Evolutionary conservation across 2,888 invertebrate genomes (phyloP).

Genomic region (Heliconius hortense): DNA sequence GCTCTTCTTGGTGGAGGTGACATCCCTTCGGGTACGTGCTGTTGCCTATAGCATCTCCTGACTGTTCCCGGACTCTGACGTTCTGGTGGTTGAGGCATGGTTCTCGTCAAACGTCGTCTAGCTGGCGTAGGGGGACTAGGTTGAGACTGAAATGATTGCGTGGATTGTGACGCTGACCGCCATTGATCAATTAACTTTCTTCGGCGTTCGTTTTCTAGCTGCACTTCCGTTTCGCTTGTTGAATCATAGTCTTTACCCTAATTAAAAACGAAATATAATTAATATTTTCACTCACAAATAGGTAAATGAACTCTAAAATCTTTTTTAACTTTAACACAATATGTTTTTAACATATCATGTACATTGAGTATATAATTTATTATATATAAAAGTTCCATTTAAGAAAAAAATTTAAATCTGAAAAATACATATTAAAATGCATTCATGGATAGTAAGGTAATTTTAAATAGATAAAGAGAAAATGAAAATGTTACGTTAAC

Average conservation of each 20-base stretch:
- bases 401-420: too few species aligned
- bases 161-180: conserved; percentile 86
- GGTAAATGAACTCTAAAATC: not conserved
- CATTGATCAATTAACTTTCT: conserved; percentile 87
- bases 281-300: not conserved
- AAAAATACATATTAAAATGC: too few species aligned
- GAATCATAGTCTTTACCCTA: conserved; percentile 93
- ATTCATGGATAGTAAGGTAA: too few species aligned
- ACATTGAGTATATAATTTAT: too few species aligned
- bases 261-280: conserved; percentile 15
- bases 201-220: conserved; percentile 85
- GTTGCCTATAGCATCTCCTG: conserved; percentile 65
- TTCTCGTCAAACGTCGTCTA: conserved; percentile 60
- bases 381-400: too few species aligned
- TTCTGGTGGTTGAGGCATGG: conserved; percentile 65
- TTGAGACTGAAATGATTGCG: conserved; percentile 64
- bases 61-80: conserved; percentile 67
- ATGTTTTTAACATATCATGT: too few species aligned
- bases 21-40: conserved; percentile 68
- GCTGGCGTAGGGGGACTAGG: conserved; percentile 71
- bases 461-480: too few species aligned
- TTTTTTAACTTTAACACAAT: not conserved
- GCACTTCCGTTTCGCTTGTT: conserved; percentile 87
- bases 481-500: too few species aligned
- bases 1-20: conserved; percentile 70